Evolutionary conservation across 2,888 invertebrate species (phyloP).

Genomic region (Petrolisthes manimaculis): DNA sequence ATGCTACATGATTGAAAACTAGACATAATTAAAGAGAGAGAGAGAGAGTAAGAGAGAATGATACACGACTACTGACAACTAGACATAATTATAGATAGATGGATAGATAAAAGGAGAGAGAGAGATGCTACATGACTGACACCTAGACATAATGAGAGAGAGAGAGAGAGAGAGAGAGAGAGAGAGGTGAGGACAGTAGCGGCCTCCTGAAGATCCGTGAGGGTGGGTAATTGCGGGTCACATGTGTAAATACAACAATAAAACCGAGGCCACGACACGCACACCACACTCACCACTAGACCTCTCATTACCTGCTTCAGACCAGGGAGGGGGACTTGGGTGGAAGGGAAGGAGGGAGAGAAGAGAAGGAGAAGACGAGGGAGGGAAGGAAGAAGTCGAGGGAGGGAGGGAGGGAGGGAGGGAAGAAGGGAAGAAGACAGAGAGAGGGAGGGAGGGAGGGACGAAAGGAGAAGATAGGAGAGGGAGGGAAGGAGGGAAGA

Average conservation of each 20-base stretch:
- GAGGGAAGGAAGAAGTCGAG: too few relatives aligned
- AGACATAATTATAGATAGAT: too few relatives aligned
- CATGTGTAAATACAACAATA: slow-evolving; percentile 1
- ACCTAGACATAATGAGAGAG: neutral
- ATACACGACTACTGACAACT: neutral
- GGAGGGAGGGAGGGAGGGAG: too few relatives aligned
- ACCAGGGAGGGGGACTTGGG: too few relatives aligned
- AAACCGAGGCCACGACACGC: neutral
- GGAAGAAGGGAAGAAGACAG: too few relatives aligned
- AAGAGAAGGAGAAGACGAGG: too few relatives aligned
- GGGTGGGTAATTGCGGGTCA: neutral
- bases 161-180: neutral
- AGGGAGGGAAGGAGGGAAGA: too few relatives aligned
- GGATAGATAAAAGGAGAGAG: neutral
- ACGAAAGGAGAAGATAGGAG: too few relatives aligned
- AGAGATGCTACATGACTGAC: neutral
- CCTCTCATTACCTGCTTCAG: neutral
- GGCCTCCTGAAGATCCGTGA: neutral
- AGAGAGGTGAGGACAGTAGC: neutral
- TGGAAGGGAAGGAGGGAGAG: too few relatives aligned
- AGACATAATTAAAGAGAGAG: neutral
- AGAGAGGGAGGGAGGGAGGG: too few relatives aligned
- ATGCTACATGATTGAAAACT: neutral
- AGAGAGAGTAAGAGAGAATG: neutral
- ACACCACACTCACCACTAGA: neutral